Evolutionary conservation across 2,797 vertebrate species (phyloP).

Genomic region (Avahi laniger): DNA sequence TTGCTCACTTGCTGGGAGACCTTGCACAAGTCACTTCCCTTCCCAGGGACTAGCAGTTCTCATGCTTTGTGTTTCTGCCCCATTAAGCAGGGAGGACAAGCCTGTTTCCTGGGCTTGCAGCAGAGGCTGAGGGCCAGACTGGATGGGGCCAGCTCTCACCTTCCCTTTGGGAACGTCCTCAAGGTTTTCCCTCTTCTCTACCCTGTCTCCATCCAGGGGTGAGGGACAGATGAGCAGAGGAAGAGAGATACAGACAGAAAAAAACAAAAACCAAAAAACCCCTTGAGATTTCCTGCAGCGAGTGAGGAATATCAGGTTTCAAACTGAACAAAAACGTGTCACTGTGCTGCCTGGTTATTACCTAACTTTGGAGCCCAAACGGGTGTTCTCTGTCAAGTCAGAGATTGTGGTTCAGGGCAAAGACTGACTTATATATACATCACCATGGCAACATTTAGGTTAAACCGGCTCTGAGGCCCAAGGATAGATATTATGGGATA

Average conservation of each 20-base stretch:
- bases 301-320: slow-evolving; percentile 82
- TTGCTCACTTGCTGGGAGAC: background rate
- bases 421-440: slow-evolving; percentile 87
- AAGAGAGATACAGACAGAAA: background rate
- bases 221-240: background rate
- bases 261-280: background rate
- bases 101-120: background rate
- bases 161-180: background rate
- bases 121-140: background rate
- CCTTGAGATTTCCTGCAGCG: slow-evolving; percentile 82
- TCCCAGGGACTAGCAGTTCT: background rate
- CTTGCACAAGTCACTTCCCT: background rate
- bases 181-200: background rate
- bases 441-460: slow-evolving; percentile 81
- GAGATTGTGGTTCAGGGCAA: slow-evolving; percentile 85
- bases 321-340: slow-evolving; percentile 78
- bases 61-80: background rate
- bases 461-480: background rate
- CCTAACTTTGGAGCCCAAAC: slow-evolving; percentile 83
- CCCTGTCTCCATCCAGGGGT: background rate
- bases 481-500: slow-evolving; percentile 80
- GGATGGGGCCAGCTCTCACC: accelerated
- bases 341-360: slow-evolving; percentile 78
- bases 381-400: slow-evolving; percentile 84
- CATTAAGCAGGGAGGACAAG: too few relatives aligned